Conservation (phyloP, 2,888 invertebrate genomes). For the Stegophylla sp. region DNA sequence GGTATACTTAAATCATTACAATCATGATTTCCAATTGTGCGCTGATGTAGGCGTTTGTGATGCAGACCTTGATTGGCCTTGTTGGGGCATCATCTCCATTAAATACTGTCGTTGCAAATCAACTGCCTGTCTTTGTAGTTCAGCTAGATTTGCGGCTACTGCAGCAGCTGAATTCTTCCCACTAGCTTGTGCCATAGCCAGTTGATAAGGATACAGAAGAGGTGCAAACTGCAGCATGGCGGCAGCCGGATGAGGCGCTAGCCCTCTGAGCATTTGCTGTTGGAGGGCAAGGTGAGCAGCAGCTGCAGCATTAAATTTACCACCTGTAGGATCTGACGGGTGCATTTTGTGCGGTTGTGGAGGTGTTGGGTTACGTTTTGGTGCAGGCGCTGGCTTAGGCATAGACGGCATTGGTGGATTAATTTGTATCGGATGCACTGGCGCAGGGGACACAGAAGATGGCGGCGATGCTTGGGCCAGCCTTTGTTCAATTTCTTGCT, state of each 20-base stretch:
- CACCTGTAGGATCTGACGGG: conserved; percentile 44
- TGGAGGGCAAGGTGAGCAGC: conserved; percentile 69
- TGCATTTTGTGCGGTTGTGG: conserved; percentile 61
- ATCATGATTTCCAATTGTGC: conserved; percentile 73
- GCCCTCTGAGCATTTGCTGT: conserved; percentile 62
- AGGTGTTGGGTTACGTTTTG: conserved; percentile 61
- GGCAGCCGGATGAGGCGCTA: conserved; percentile 72
- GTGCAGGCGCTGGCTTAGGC: conserved; percentile 63
- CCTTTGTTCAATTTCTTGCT: conserved; percentile 95
- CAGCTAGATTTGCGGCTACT: conserved; percentile 70
- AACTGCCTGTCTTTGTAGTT: conserved; percentile 81
- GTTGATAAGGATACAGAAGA: conserved; percentile 85
- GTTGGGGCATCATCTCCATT: conserved; percentile 89
- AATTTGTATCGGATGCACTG: conserved; percentile 62
- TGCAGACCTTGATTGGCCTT: conserved; percentile 54
- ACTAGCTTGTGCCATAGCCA: conserved; percentile 69
- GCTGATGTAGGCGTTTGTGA: conserved; percentile 61
- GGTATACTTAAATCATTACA: conserved; percentile 9
- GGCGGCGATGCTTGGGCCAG: conserved; percentile 70
- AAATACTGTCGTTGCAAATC: conserved; percentile 93
- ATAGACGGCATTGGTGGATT: conserved; percentile 63
- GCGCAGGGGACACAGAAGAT: conserved; percentile 66
- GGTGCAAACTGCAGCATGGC: conserved; percentile 90
- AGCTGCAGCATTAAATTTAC: conserved; percentile 67
- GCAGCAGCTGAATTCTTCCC: conserved; percentile 66